Conservation (phyloP, 2,888 invertebrate genomes). For the Eupithecia inturbata region DNA sequence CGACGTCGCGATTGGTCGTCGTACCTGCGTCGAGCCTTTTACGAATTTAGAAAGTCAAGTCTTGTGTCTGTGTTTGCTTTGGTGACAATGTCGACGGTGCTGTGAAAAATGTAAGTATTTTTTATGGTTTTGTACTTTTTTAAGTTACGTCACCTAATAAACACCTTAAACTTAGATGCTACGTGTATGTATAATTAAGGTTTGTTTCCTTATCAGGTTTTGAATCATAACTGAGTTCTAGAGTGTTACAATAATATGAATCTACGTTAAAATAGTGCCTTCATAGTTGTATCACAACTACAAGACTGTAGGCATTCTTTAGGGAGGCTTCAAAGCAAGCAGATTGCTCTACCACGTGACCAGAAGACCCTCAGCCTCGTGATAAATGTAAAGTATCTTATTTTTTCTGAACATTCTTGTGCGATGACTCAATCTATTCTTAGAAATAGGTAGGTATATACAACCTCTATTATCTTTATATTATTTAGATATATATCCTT, state of each 20-base stretch:
- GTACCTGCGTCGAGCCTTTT: slow-evolving; percentile 71
- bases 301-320: not conserved
- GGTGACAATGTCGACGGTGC: slow-evolving; percentile 49
- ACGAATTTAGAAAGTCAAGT: slow-evolving; percentile 72
- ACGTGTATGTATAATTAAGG: not conserved
- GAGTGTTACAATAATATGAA: not conserved
- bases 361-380: slow-evolving; percentile 11
- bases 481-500: not conserved
- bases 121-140: slow-evolving; percentile 17
- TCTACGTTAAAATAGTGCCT: not conserved
- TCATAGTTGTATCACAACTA: not conserved
- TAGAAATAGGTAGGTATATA: slow-evolving; percentile 8
- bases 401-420: slow-evolving; percentile 27
- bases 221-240: slow-evolving; percentile 21
- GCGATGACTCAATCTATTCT: slow-evolving; percentile 31
- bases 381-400: slow-evolving; percentile 8
- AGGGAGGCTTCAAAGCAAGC: not conserved
- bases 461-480: too few relatives aligned
- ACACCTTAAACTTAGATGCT: slow-evolving; percentile 10
- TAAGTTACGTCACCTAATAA: slow-evolving; percentile 20
- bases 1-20: slow-evolving; percentile 74
- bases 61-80: slow-evolving; percentile 50
- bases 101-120: slow-evolving; percentile 53
- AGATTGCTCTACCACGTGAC: slow-evolving; percentile 1
- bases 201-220: slow-evolving; percentile 28